These are phyloP conservation scores for Porphyrio hochstetteri DNA, from an alignment of 2,113 vertebrate species.

Conservation along the genomic window DNA sequence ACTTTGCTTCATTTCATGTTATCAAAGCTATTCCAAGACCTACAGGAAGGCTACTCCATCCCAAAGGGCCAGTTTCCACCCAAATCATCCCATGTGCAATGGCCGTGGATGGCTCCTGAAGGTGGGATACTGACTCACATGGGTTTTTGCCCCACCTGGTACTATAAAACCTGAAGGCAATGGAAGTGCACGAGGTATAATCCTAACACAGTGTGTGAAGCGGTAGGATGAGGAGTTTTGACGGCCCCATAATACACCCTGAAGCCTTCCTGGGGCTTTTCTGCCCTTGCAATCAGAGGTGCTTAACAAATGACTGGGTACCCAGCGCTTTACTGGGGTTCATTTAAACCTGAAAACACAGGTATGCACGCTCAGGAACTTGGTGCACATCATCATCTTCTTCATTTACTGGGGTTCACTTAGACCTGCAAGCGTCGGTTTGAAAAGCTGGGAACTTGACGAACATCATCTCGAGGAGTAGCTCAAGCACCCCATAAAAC, in stretches of 20 bases:
- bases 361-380: background rate
- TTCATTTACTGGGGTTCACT: background rate
- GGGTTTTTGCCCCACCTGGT: background rate
- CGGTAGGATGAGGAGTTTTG: background rate
- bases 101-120: background rate
- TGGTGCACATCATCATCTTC: background rate
- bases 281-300: background rate
- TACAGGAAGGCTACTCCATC: background rate
- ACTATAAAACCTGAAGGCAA: accelerated
- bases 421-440: background rate
- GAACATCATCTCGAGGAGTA: background rate
- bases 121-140: background rate
- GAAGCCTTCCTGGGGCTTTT: background rate
- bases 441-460: background rate
- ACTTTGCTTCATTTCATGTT: background rate
- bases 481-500: background rate
- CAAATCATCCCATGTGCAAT: background rate
- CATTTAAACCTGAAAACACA: background rate
- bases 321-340: background rate
- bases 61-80: background rate
- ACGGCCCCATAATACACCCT: background rate
- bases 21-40: background rate
- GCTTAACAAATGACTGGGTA: background rate
- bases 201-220: background rate
- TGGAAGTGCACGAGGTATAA: background rate